Conservation (phyloP, 2,888 invertebrate species). For the Archips crataeganus region DNA sequence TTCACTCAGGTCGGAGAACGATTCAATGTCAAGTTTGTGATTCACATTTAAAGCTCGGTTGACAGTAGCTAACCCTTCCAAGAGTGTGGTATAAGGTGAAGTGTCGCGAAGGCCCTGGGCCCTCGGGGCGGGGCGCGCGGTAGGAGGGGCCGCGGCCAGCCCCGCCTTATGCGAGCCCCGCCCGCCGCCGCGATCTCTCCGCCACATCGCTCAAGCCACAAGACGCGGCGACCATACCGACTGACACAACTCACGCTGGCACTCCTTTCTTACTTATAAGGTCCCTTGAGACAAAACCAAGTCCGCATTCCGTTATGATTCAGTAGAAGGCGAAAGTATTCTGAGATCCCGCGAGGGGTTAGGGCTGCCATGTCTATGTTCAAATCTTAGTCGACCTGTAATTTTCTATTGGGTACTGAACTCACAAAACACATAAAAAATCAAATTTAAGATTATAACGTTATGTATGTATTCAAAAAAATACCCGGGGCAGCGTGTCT, state of each 20-base stretch:
- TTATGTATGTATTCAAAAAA: no score
- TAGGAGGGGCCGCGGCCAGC: slow-evolving; percentile 43
- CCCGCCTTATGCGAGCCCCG: slow-evolving; percentile 59
- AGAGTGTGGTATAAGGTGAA: not conserved
- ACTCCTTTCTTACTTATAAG: not conserved
- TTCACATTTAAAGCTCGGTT: not conserved
- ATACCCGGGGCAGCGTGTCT: no score
- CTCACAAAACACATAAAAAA: no score
- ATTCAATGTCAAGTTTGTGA: not conserved
- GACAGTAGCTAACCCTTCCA: no score
- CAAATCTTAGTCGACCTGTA: no score
- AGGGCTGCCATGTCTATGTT: no score
- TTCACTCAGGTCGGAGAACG: not conserved
- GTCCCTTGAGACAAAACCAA: not conserved
- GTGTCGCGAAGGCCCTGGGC: slow-evolving; percentile 20
- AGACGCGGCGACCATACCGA: not conserved
- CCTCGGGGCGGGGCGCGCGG: slow-evolving; percentile 39
- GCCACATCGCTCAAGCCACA: not conserved
- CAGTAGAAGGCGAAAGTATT: not conserved
- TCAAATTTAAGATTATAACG: no score
- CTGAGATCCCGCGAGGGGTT: no score
- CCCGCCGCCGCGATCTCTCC: slow-evolving; percentile 32
- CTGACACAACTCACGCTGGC: not conserved
- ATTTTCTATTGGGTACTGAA: no score
- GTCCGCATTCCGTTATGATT: slow-evolving; percentile 1